Base-by-base conservation (phyloP, 2,797 vertebrate genomes). In the Argentina silus region DNA sequence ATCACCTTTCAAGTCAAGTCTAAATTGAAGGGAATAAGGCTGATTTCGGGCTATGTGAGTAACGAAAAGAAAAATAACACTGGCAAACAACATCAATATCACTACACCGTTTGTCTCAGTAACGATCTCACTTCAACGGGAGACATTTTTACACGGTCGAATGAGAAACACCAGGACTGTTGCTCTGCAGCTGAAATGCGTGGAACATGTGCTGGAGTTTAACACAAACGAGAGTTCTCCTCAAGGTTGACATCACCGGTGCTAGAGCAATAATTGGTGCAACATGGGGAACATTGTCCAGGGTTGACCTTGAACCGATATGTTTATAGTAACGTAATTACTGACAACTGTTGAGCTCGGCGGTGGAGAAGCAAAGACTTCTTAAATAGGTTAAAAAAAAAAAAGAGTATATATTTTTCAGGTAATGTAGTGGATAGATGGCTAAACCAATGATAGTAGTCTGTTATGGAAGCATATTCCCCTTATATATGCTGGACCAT, bases 231-330 rank as follows among this genome's bases (percentile, higher is more conserved):
- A 61, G 66, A 69, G 67, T 80, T 74, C 70, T 53, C 81, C 78
- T 81, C 77, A 84, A 83, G 79, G 80, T 84, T 82, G 79, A 74
- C 78, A 5, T 76, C 36, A 78, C 70, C 75, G 75, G 78, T 81
- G 78, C 77, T 69, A 78, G 83, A 74, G 72, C 73, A 69, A 68
- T 77, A 84, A 83, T 78, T 81, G 76, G 77, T 79, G 70, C 76
- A 77, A 75, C 81, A 65, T 74, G 59, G 70, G 75, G 73, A 83
- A 83, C 78, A 82, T 79, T 60, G 77, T 83, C 78, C 69, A 70
- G 43, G 64, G 43, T 66, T 86, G 77, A 74, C 83, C 78, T 82
- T 85, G 78, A 78, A 80, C 62, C 72, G 70, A 70, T 69, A 67
- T 44, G 69, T 72, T 79, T 75, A 75, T 79, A 73, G 81, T 73